Evolutionary conservation across 2,888 invertebrate genomes (phyloP), one percentile per base, ranked within the genome.

Genomic region (Euplexia lucipara): DNA sequence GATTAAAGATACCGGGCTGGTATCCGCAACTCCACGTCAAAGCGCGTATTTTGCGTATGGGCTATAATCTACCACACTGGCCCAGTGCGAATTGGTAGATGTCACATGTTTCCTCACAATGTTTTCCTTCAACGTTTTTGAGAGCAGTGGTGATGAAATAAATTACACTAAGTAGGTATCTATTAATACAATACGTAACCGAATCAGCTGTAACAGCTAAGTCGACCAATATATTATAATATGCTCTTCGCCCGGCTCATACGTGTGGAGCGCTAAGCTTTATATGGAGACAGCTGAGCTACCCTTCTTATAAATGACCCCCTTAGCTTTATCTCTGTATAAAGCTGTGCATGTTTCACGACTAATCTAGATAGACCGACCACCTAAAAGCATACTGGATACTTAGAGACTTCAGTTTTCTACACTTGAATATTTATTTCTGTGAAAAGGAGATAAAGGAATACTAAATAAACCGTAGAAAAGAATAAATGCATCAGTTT

Each of bases 201-300:
- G 35, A 32, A 16, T 10, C 49, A 70, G 66, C 70, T 35, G 10
- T 2, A 30, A 35, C 14, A 71, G 37, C 16, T 37, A 5, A 3
- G 34, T 26, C 32, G 7, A 32, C 49, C 49, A 9, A 63, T 71
- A 71, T 51, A 68, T 64, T 57, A 74, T 54, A 39, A 54, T 41
- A 44, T 51, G 69, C 44, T 60, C 49, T 30, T 32, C 41, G 41
- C 22, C 47, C 20, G 16, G 41, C 16, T 48, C 68, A 52, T 53
- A 70, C 52, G 67, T 20, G 44, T 45, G 42, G 49, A 20, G 22
- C 58, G 20, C 68, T 74, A 53, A 67, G 68, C 58, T 70, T 74
- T 74, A 74, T 67, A 70, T 70, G 68, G 59, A 53, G 75, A 47
- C 42, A 67, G 48, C 45, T 32, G 37, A 41, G 62, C 62, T 61